Percentiles rank a stretch among this genome's conserved stretches.
These are phyloP conservation scores for Octonoba sinensis DNA, from an alignment of 2,888 invertebrate species.

Conservation along the genomic window DNA sequence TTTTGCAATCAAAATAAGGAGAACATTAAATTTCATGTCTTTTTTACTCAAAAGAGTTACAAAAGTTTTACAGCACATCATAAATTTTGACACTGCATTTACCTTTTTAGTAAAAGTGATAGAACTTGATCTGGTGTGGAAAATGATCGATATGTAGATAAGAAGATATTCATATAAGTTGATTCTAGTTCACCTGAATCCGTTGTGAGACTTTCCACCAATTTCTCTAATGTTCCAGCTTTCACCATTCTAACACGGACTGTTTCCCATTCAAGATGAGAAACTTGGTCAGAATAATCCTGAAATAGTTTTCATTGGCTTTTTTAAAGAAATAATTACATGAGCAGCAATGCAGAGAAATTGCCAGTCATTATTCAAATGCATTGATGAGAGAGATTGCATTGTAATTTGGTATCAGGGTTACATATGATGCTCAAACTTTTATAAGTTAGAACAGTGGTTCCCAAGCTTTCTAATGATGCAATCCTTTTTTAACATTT, in stretches of 20 bases:
- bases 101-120: slow-evolving; percentile 80
- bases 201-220: slow-evolving; percentile 93
- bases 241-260: slow-evolving; percentile 93
- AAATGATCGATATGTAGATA: slow-evolving; percentile 93
- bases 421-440: no score
- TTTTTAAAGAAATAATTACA: neutral
- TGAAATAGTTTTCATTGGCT: neutral
- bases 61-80: no score
- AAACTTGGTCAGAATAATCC: slow-evolving; percentile 56
- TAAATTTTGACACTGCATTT: slow-evolving; percentile 66
- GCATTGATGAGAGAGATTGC: no score
- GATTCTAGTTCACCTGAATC: slow-evolving; percentile 97
- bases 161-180: slow-evolving; percentile 96
- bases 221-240: slow-evolving; percentile 92
- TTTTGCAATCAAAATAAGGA: no score
- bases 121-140: slow-evolving; percentile 89
- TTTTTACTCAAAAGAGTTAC: no score
- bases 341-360: no score
- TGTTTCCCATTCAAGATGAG: slow-evolving; percentile 94
- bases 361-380: no score
- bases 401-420: no score
- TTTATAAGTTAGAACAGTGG: no score
- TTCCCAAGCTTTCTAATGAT: no score
- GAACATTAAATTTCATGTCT: no score
- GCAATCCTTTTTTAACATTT: no score